Base-by-base conservation (phyloP, 2,797 vertebrate species). In the Urosaurus nigricauda region DNA sequence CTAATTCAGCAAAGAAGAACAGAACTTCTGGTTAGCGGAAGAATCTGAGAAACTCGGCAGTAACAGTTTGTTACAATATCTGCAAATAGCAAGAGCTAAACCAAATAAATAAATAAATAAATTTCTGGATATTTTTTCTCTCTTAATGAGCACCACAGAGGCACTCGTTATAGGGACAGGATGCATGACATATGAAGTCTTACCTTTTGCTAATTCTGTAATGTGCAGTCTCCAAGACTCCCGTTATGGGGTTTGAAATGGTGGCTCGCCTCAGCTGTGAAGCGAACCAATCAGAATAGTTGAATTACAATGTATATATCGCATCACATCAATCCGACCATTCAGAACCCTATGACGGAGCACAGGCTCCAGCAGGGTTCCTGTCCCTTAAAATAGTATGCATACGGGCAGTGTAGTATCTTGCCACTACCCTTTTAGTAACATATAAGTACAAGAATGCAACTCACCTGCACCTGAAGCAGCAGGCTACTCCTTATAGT, bases 201-300 rank as follows among this genome's bases (percentile, higher is more conserved):
- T 99, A 99, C 99, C 99, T 99, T 98, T 99, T 99, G 98, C 99
- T 99, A 98, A 99, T 99, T 97, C 99, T 98, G 98, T 99, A 99
- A 94, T 98, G 92, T 96, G 99, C 99, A 83, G 99, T 99, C 98
- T 99, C 99, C 97, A 99, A 98, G 96, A 98, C 98, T 97, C 99
- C 99, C 94, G 99, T 99, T 98, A 99, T 91, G 95, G 99, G 99
- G 96, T 99, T 99, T 97, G 99, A 99, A 97, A 99, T 99, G 98
- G 99, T 99, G 97, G 99, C 99, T 98, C 99, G 98, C 98, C 98
- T 99, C 94, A 99, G 97, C 99, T 99, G 98, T 98, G 98, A 98
- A 99, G 98, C 98, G 98, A 98, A 98, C 97, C 97, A 95, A 97
- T 98, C 97, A 97, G 97, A 97, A 98, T 90, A 97, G 92, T 96